phyloP scores from a whole-genome alignment of 2,797 vertebrate genomes.

The Crocodylus rhombifer region DNA sequence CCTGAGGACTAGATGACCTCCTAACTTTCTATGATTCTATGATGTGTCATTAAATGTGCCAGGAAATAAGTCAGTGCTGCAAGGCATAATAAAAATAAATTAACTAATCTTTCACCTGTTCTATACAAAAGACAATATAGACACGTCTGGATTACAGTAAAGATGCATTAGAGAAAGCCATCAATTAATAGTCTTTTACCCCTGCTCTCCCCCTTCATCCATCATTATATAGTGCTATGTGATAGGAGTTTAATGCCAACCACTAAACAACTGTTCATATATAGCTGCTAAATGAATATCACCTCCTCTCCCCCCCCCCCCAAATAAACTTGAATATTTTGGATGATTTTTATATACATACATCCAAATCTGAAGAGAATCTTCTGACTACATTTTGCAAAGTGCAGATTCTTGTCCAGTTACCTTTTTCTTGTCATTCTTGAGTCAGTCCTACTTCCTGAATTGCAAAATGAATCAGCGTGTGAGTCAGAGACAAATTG shows the following conservation, averaged over 20 bases:
- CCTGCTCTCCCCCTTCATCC: background rate
- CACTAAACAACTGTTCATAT: background rate
- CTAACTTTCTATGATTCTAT: no score
- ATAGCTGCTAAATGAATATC: background rate
- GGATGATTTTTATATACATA: background rate
- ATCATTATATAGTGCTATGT: background rate
- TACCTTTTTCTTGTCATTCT: constrained; percentile 3
- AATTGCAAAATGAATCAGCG: constrained; percentile 33
- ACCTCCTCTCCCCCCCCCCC: background rate
- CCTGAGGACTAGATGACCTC: no score
- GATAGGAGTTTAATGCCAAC: background rate
- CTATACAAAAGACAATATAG: background rate
- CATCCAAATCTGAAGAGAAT: background rate
- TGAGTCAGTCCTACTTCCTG: constrained; percentile 27
- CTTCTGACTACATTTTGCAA: background rate
- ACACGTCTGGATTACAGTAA: background rate
- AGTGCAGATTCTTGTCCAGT: background rate
- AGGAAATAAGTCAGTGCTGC: background rate
- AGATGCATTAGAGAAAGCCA: background rate
- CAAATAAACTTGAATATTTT: background rate
- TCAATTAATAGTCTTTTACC: background rate
- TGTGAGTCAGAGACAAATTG: constrained; percentile 30
- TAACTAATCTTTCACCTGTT: background rate
- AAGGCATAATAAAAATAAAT: background rate
- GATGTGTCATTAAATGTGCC: background rate